Evolutionary conservation across 92 coral and sea anemone species (phyloP), one percentile per base, ranked within the genome.

Genomic region (Palythoa caribaeorum): DNA sequence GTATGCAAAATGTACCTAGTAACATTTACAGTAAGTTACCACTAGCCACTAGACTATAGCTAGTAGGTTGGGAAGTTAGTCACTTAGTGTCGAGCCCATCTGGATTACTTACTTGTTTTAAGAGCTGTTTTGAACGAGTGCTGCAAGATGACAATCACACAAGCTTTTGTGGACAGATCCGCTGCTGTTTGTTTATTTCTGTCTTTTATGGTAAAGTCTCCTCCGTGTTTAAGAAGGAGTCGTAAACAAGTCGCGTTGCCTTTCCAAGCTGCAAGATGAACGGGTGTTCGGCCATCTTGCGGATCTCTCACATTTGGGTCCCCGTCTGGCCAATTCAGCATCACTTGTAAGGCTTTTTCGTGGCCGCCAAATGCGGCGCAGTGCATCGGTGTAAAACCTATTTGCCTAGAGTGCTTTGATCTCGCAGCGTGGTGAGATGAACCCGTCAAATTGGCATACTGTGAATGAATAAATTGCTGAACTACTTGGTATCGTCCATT

Each of bases 291-390:
- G n/a, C 94, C 94, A 78, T 86, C 89, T 6, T 11, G 14, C 2
- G 87, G 90, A 72, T 94, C 96, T 3, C 13, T 40, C 63, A 92
- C 84, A 50, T 94, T 92, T 1, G 96, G 92, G n/a, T 88, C 53
- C 6, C 96, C 95, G 57, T 92, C 96, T 11, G 77, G 15, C 96
- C 96, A 94, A 3, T 71, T 80, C 0, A 94, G 91, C 96, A 94
- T 94, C 7, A 94, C 72, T 80, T 90, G 84, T 52, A 94, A 38
- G 60, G 93, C 88, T 80, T 89, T 84, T 73, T 85, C 78, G 62
- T 92, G 91, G 5, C 95, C 96, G 9, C 91, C 91, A 68, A 90
- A 92, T 15, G 96, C 96, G 0, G 96, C 96, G 68, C 96, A 94
- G 54, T 94, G 96, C 93, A 94, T 84, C n/a, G 96, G 96, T 1